Conservation (phyloP, 2,888 invertebrate genomes). For the Drosophila helvetica region DNA sequence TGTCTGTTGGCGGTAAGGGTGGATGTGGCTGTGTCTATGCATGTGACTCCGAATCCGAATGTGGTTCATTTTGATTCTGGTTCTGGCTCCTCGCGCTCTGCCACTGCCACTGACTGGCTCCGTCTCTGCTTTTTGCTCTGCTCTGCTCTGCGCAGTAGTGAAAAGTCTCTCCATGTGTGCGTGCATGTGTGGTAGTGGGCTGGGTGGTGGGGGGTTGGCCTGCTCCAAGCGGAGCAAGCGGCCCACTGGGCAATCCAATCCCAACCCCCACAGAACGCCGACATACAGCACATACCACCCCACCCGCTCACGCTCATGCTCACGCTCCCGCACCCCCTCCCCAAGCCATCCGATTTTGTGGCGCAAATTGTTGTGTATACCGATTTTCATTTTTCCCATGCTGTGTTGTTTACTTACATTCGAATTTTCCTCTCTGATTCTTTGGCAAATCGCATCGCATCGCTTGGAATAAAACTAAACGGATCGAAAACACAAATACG, state of each 20-base stretch:
- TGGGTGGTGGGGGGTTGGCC: conserved; percentile 51
- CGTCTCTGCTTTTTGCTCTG: conserved; percentile 16
- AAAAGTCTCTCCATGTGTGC: conserved; percentile 47
- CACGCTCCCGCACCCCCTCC: conserved; percentile 12
- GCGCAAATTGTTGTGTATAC: conserved; percentile 80
- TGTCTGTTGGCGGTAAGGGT: conserved; percentile 24
- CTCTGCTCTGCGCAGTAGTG: conserved; percentile 65
- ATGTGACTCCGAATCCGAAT: conserved; percentile 52
- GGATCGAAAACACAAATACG: conserved; percentile 24
- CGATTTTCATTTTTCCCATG: conserved; percentile 78
- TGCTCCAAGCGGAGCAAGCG: conserved; percentile 41
- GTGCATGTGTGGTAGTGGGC: conserved; percentile 34
- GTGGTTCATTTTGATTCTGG: conserved; percentile 53
- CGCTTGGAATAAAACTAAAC: conserved; percentile 16
- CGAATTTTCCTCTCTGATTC: conserved; percentile 71
- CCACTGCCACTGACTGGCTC: background rate
- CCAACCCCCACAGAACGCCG: conserved; percentile 34
- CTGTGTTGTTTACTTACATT: conserved; percentile 78
- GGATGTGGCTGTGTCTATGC: conserved; percentile 25
- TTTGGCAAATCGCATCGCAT: conserved; percentile 53
- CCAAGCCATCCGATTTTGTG: conserved; percentile 57
- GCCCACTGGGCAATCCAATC: conserved; percentile 44
- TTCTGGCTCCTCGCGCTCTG: background rate
- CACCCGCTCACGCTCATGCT: conserved; percentile 16
- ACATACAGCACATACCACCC: conserved; percentile 5